Evolutionary conservation across 2,888 invertebrate genomes (phyloP).

Genomic region (Leucania comma): DNA sequence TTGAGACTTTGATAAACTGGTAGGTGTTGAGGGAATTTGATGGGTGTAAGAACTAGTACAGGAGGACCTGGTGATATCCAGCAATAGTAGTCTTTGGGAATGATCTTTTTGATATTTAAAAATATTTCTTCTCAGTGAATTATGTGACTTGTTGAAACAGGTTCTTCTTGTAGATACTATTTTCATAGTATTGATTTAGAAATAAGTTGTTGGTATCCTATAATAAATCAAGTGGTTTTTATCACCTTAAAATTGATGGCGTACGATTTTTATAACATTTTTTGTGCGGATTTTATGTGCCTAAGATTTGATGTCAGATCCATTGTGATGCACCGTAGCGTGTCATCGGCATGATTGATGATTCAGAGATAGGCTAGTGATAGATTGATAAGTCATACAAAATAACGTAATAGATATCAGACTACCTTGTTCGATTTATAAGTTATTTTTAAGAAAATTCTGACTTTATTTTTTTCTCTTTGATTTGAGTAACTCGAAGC

Average conservation of each 20-base stretch:
- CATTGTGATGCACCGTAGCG: neutral
- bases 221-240: neutral
- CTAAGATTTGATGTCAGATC: neutral
- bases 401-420: constrained; percentile 2
- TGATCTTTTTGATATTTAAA: no score
- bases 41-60: neutral
- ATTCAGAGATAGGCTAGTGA: constrained; percentile 1
- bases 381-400: constrained; percentile 16
- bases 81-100: neutral
- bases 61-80: neutral
- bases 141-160: no score
- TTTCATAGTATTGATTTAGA: no score
- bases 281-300: neutral
- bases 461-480: no score
- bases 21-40: neutral
- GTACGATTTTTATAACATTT: neutral
- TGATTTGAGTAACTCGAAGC: no score
- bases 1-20: neutral
- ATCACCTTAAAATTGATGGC: neutral
- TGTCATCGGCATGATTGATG: constrained; percentile 3
- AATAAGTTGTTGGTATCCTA: no score
- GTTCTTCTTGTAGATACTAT: no score
- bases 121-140: no score
- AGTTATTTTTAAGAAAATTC: no score
- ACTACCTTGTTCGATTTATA: neutral